Evolutionary conservation across 2,888 invertebrate species (phyloP), one percentile per base, ranked within the genome.

Genomic region (Galeopsomyia nigrocyanea): DNA sequence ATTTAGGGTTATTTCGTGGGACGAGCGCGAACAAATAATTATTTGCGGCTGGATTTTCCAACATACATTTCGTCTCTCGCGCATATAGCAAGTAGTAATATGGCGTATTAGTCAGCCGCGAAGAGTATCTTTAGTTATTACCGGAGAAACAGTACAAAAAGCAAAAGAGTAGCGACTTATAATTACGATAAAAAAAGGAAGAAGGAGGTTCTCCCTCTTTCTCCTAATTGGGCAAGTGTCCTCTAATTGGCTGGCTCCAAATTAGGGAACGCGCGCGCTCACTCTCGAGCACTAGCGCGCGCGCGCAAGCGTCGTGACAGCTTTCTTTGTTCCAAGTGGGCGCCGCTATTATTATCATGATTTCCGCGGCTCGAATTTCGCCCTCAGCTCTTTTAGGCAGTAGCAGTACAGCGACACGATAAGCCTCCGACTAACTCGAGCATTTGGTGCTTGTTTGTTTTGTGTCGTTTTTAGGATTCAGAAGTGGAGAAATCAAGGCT

Each of bases 401-500:
- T 17, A 62, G 62, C 21, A 26, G 47, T 21, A n/a, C n/a, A 56
- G 56, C 73, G 65, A 73, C 31, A 6, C 31, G 39, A 64, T 55
- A 46, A 64, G 67, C 67, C 46, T 39, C n/a, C 58, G 10, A 58
- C 39, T 26, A 16, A 56, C 16, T 14, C 21, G 26, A 56, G 16
- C 26, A 56, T 26, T 26, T 22, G 26, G 1, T 21, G 14, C 26
- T 14, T 26, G 6, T 67, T 51, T 71, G 57, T 46, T 61, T 57
- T 17, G 31, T n/a, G n/a, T 53, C 13, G 39, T 63, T 86, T 86
- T 0, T 83, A 86, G 86, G 84, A 84, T 53, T 82, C 84, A 39
- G 86, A 84, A 73, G 78, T 82, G 66, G 85, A 83, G 75, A 86
- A 86, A 75, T 82, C 85, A 55, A 78, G 85, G 74, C 77, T 86